Evolutionary conservation across 2,797 vertebrate genomes (phyloP).

Genomic region (Halcyon badia): DNA sequence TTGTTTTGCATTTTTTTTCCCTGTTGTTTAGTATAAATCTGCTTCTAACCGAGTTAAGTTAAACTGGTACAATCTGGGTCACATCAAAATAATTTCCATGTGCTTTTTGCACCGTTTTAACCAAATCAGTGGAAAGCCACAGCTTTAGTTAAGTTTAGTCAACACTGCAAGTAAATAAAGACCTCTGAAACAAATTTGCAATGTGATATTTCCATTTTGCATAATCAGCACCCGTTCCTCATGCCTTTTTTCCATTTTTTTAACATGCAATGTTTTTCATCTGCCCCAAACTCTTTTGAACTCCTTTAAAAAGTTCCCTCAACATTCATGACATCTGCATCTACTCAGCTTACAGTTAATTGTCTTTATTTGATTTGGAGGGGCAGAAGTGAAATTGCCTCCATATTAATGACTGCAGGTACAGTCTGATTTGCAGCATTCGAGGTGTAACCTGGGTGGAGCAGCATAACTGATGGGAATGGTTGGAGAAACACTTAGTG

Average conservation of each 20-base stretch:
- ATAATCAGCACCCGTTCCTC: neutral
- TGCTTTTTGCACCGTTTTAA: neutral
- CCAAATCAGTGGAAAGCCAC: neutral
- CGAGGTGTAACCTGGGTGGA: rapidly evolving
- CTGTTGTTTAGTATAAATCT: neutral
- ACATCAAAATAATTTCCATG: neutral
- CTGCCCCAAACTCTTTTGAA: neutral
- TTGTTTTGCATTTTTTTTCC: neutral
- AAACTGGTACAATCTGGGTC: neutral
- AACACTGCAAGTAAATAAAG: neutral
- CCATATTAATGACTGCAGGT: rapidly evolving
- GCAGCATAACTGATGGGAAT: rapidly evolving
- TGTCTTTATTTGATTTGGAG: neutral
- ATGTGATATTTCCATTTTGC: neutral
- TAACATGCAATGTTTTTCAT: neutral
- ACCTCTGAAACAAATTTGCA: neutral
- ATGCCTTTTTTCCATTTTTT: neutral
- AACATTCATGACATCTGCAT: neutral
- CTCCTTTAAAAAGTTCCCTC: neutral
- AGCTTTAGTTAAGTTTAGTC: neutral
- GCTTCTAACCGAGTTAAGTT: neutral
- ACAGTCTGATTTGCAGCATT: rapidly evolving
- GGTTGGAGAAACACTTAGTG: neutral
- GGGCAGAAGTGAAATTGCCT: neutral
- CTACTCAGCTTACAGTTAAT: neutral